Percentiles rank a stretch among this genome's conserved stretches.
phyloP scores from a whole-genome alignment of 2,888 invertebrate species.

The Boloria euphrosyne region DNA sequence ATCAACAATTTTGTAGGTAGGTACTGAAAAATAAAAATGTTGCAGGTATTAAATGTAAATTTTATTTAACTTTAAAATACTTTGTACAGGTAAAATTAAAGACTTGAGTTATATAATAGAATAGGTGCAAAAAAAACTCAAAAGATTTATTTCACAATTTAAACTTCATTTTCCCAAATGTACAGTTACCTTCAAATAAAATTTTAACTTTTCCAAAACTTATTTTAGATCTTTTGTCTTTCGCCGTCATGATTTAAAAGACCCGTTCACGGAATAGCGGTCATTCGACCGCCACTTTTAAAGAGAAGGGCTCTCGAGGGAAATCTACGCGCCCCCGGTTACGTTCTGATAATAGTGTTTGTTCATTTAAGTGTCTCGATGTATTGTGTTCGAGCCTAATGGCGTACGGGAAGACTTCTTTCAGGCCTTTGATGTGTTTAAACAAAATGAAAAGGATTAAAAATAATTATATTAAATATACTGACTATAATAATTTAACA shows the following conservation, averaged over 20 bases:
- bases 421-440: conserved; percentile 1
- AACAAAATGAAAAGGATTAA: conserved; percentile 1
- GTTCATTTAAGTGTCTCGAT: conserved; percentile 74
- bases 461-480: not conserved
- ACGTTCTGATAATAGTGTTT: conserved; percentile 76
- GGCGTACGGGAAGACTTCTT: conserved; percentile 36
- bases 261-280: conserved; percentile 48
- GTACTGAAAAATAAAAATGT: not conserved
- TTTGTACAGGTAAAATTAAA: not conserved
- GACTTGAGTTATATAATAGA: not conserved
- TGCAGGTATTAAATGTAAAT: not conserved
- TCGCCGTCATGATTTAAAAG: conserved; percentile 37
- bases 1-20: conserved; percentile 1
- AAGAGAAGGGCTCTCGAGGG: conserved; percentile 73
- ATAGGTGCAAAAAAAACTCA: conserved; percentile 8
- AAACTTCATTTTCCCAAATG: conserved; percentile 23
- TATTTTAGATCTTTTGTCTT: conserved; percentile 39
- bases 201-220: conserved; percentile 31
- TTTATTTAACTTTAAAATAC: not conserved
- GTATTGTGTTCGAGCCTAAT: conserved; percentile 68
- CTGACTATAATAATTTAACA: too few species aligned
- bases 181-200: conserved; percentile 26
- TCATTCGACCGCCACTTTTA: conserved; percentile 73
- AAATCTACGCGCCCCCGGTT: conserved; percentile 72
- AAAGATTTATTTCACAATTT: conserved; percentile 26